Percentiles rank a stretch among this genome's conserved stretches.
These are phyloP conservation scores for Lasioglossum baleicum DNA, from an alignment of 1,140 invertebrate genomes.

Conservation along the genomic window DNA sequence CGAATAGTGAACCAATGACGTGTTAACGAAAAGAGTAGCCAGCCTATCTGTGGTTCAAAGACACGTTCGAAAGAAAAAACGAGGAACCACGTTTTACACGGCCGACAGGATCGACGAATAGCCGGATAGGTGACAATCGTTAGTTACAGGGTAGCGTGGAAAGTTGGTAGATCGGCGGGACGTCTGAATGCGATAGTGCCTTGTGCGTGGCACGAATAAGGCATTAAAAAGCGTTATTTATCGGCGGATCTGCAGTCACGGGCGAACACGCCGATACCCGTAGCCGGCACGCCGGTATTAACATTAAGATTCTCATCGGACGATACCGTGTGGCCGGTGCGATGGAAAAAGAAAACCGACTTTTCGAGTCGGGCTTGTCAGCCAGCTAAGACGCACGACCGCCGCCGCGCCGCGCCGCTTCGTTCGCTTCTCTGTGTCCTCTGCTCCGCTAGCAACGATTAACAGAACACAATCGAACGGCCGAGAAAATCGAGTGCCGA, in stretches of 20 bases:
- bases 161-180: constrained; percentile 45
- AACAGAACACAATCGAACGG: constrained; percentile 30
- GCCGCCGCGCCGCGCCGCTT: constrained; percentile 1
- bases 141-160: constrained; percentile 28
- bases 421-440: not conserved
- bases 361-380: constrained; percentile 38
- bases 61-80: too few species aligned
- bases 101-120: constrained; percentile 16
- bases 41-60: too few species aligned
- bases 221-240: constrained; percentile 57
- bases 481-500: constrained; percentile 40
- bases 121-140: constrained; percentile 34
- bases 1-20: too few species aligned
- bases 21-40: too few species aligned
- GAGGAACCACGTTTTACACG: not conserved
- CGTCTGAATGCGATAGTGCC: constrained; percentile 46
- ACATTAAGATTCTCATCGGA: constrained; percentile 53
- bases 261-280: constrained; percentile 5
- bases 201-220: constrained; percentile 52
- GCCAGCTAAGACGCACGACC: constrained; percentile 41
- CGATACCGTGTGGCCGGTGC: not conserved
- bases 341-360: constrained; percentile 38
- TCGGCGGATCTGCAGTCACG: constrained; percentile 35
- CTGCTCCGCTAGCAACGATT: constrained; percentile 11
- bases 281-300: constrained; percentile 18